Percentiles rank a stretch among this genome's conserved stretches.
phyloP scores from a whole-genome alignment of 92 coral and sea anemone species.

The Siderastrea siderea region DNA sequence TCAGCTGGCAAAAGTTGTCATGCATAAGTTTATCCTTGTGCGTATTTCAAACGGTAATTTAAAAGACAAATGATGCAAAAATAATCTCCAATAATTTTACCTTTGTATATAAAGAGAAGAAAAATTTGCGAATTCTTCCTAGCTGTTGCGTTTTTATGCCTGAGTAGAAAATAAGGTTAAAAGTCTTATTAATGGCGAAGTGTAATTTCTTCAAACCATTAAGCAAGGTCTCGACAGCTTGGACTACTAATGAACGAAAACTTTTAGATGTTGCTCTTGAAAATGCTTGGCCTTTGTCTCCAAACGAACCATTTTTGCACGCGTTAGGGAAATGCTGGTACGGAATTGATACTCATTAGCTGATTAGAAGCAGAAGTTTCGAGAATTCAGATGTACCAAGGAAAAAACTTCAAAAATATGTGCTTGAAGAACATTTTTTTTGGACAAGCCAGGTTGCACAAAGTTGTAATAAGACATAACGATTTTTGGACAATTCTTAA shows the following conservation, averaged over 20 bases:
- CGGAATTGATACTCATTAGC: constrained; percentile 18
- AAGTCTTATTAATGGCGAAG: background rate
- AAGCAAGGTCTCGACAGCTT: background rate
- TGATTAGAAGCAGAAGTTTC: constrained; percentile 22
- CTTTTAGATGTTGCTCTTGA: constrained; percentile 25
- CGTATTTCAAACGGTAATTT: background rate
- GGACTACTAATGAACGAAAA: constrained; percentile 22
- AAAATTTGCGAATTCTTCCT: background rate
- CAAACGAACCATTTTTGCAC: constrained; percentile 18
- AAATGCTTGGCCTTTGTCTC: constrained; percentile 27
- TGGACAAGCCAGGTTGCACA: background rate
- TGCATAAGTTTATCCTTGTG: background rate
- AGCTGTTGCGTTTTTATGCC: background rate
- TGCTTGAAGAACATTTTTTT: background rate
- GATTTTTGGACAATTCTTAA: constrained; percentile 9
- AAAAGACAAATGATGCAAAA: background rate
- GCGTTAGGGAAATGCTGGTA: constrained; percentile 15
- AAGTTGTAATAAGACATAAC: constrained; percentile 12
- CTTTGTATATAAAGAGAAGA: background rate
- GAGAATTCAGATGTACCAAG: background rate
- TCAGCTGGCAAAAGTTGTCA: background rate
- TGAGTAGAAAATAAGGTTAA: background rate
- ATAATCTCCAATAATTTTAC: background rate
- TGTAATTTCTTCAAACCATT: constrained; percentile 16
- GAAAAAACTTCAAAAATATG: background rate